phyloP scores from a whole-genome alignment of 2,113 vertebrate species.

The Gallinago jamesoni region DNA sequence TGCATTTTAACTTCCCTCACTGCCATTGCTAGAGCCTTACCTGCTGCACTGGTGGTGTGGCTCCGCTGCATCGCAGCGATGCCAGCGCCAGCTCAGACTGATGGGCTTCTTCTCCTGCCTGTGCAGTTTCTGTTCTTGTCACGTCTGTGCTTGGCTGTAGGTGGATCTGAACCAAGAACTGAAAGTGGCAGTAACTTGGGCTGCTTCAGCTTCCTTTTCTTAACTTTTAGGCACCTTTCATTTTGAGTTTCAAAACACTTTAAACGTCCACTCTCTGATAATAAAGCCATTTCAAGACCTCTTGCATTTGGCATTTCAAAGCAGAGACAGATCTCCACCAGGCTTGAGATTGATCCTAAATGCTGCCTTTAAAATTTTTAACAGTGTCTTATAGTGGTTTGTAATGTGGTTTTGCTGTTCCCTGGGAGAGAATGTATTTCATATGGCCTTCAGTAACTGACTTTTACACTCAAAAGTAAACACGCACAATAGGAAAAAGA shows the following conservation, averaged over 20 bases:
- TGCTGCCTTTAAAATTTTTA: conserved; percentile 33
- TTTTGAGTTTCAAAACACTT: background rate
- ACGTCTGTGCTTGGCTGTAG: background rate
- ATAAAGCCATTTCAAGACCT: background rate
- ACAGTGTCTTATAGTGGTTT: conserved; percentile 26
- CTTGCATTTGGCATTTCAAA: background rate
- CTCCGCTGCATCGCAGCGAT: background rate
- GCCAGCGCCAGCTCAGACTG: rapidly evolving
- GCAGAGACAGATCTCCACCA: background rate
- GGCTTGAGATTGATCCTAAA: conserved; percentile 1
- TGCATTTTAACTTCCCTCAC: background rate
- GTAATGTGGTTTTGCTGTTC: background rate
- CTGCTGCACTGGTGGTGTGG: background rate
- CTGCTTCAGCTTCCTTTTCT: background rate
- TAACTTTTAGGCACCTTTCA: background rate
- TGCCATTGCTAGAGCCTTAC: background rate
- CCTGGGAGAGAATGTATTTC: background rate
- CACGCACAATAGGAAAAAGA: background rate
- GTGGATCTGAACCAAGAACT: background rate
- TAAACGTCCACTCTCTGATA: background rate
- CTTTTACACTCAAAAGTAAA: background rate
- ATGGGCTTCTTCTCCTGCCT: background rate
- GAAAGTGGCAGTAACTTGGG: background rate
- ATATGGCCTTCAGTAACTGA: background rate
- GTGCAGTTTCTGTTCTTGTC: background rate